Base-by-base conservation (phyloP, 2,888 invertebrate genomes). In the Phlogophora meticulosa region DNA sequence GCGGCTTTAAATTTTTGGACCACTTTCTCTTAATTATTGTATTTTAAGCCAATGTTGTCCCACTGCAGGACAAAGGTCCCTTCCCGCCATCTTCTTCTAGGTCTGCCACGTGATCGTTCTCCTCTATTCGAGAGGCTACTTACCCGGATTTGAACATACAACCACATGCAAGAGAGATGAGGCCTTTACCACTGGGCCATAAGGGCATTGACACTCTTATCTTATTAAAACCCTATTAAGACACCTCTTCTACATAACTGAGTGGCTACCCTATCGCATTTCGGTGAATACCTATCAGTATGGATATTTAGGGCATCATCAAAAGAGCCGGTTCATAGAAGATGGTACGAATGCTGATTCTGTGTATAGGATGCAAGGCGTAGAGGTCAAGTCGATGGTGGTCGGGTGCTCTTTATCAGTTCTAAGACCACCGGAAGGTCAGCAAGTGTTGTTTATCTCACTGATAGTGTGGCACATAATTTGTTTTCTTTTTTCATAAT, bases 351-450 rank as follows among this genome's bases (percentile, higher is more conserved):
- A 57, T 65, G 51, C 36, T 48, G 40, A 17, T 91, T 91, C 90
- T 68, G 32, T 86, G 89, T 90, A 92, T 87, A 82, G 90, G 89
- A 90, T 85, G 83, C 65, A 83, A 82, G 87, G 87, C 88, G 85
- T 70, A 70, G 78, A 72, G 84, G 84, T 83, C 85, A 81, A 32
- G 53, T 61, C 65, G 22, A 13, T 52, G 57, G 48, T 49, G 40
- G 40, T 7, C 20, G 49, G 53, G 55, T 51, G 55, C 52, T 1
- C 36, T 52, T 65, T 90, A 91, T 91, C 91, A 87, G 67, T 90
- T 90, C 85, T 83, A 13, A 68, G 86, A 90, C 87, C 72, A 71
- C 46, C 67, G 69, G 60, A 78, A 82, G 87, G 86, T 85, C 85
- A 82, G 69, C 32, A 24, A 48, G 45, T 34, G 61, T 67, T 71